A percentile compares a stretch with the other conserved stretches of the same genome.
phyloP scores from a whole-genome alignment of 2,888 invertebrate genomes.

The Meloe dianella region DNA sequence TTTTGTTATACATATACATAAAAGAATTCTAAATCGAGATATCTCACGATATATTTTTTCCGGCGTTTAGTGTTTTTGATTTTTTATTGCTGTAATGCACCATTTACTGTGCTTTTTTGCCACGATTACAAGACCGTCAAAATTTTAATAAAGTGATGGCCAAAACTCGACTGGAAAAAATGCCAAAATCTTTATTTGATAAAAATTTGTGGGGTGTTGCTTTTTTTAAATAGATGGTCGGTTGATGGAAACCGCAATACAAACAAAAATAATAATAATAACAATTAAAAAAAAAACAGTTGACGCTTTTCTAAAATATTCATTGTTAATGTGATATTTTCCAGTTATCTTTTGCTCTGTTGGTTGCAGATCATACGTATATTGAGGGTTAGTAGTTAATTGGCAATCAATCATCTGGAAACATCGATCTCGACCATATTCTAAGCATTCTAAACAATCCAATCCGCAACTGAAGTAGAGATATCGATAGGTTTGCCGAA shows the following conservation, averaged over 20 bases:
- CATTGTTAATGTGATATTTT: slow-evolving; percentile 4
- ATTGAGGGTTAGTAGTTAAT: slow-evolving; percentile 22
- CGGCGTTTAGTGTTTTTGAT: background rate
- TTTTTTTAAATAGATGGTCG: background rate
- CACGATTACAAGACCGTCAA: background rate
- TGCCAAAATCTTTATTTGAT: slow-evolving; percentile 8
- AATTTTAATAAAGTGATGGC: background rate
- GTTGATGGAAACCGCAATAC: background rate
- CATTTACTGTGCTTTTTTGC: background rate
- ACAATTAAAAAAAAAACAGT: background rate
- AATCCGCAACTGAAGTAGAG: background rate
- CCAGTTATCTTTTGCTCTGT: slow-evolving; percentile 4
- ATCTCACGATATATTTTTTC: slow-evolving; percentile 1
- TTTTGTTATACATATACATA: slow-evolving; percentile 35
- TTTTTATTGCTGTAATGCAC: background rate
- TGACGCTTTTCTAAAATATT: background rate
- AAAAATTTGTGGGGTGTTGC: background rate
- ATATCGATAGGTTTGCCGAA: background rate
- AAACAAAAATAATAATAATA: background rate
- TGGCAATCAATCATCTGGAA: slow-evolving; percentile 29
- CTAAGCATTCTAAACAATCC: background rate
- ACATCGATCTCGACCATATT: background rate
- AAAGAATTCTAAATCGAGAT: slow-evolving; percentile 5
- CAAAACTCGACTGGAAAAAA: background rate
- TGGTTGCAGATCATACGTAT: background rate